Evolutionary conservation across 2,113 vertebrate species (phyloP), one percentile per base, ranked within the genome.

Genomic region (Leucopsar rothschildi): DNA sequence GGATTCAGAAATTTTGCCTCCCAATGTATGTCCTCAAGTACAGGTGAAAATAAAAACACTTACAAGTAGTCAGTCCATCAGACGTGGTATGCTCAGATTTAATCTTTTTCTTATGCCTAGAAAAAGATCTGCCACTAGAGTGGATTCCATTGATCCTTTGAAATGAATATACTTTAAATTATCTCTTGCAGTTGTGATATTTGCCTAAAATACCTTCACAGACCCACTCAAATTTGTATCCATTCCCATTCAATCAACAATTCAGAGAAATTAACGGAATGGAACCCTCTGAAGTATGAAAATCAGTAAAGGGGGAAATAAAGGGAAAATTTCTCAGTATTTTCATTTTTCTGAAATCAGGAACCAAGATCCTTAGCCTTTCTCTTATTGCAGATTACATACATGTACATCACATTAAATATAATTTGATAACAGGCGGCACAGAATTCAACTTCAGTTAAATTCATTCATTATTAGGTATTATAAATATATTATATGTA

Each of bases 11-110:
- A 35, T 76, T 42, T 72, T 68, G 27, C 12, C 14, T 35, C 12
- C 2, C 44, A 28, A 1, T 29, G 3, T 47, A 50, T 0, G 0
- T 37, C 2, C 31, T 61, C 40, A 19, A 59, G 31, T 15, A 42
- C 5, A 47, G 16, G 7, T n/a, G 29, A 52, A 81, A 80, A 25
- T 44, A 60, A 73, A 61, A 20, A 5, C 9, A 14, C 12, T 49
- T 33, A 50, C 15, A n/a, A n/a, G 12, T 6, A 63, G 6, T 31
- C 19, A 59, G 14, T 82, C 55, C 68, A 47, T 39, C 78, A 37
- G 16, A 33, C 55, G 33, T 16, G 21, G 3, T 24, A 22, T 53
- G 40, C 9, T 44, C 37, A 72, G 24, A 44, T 69, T 85, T 80
- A 3, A 20, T 21, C 4, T 47, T 88, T 78, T 76, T 47, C 40